These are phyloP conservation scores for Zophobas morio DNA, from an alignment of 1,140 invertebrate genomes.

Conservation along the genomic window DNA sequence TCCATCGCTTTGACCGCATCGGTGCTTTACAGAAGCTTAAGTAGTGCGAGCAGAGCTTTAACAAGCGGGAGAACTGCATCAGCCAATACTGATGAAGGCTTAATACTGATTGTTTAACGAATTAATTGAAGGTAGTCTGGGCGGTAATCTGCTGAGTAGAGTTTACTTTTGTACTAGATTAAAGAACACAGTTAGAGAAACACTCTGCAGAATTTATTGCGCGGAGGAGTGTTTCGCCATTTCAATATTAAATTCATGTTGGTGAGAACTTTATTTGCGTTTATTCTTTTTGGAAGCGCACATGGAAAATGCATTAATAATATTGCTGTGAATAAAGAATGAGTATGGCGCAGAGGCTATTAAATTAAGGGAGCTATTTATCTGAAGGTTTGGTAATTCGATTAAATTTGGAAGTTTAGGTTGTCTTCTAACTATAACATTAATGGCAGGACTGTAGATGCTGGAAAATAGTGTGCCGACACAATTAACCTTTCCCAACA, in stretches of 20 bases:
- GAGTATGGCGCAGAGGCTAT: no score
- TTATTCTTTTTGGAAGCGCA: no score
- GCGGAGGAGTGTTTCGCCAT: no score
- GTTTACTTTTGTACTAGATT: background rate
- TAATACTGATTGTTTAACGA: slow-evolving; percentile 32
- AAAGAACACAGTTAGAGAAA: background rate
- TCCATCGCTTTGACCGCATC: slow-evolving; percentile 27
- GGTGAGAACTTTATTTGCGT: no score
- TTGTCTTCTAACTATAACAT: no score
- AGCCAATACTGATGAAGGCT: slow-evolving; percentile 45
- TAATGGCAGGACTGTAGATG: background rate
- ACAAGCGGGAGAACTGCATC: slow-evolving; percentile 20
- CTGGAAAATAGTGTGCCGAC: background rate
- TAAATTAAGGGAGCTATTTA: no score
- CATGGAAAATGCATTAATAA: no score
- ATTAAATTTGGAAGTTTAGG: no score
- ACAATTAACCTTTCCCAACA: slow-evolving; percentile 1
- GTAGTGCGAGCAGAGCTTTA: slow-evolving; percentile 16
- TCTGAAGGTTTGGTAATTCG: no score
- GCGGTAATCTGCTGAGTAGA: slow-evolving; percentile 10
- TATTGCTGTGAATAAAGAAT: no score
- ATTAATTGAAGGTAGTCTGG: slow-evolving; percentile 41
- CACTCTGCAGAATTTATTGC: background rate
- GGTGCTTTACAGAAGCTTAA: slow-evolving; percentile 24
- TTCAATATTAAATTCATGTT: no score